Evolutionary conservation across 2,888 invertebrate genomes (phyloP).

Genomic region (Alloscopus bannaensis): DNA sequence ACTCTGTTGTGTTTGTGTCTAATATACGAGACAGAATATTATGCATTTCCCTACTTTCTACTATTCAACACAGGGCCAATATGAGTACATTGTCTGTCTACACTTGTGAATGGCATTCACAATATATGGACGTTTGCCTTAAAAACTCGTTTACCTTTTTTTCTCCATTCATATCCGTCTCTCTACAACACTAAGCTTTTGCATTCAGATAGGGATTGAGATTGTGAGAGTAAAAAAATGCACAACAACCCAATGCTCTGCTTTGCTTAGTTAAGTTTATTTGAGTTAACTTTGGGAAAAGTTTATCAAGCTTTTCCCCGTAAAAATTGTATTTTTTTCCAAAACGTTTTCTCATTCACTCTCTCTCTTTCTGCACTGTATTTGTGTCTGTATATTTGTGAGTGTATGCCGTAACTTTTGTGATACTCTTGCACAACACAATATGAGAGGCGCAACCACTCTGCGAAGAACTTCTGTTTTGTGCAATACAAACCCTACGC

Average conservation of each 20-base stretch:
- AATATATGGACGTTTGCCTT: no score
- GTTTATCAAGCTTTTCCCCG: conserved; percentile 53
- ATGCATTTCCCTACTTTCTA: no score
- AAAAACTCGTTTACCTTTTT: no score
- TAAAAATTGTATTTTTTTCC: conserved; percentile 14
- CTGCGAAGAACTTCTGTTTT: no score
- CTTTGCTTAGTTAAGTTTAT: conserved; percentile 26
- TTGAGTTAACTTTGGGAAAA: conserved; percentile 48
- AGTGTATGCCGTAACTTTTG: no score
- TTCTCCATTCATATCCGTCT: no score
- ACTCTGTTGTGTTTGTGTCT: not conserved
- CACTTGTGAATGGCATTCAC: conserved; percentile 46
- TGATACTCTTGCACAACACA: no score
- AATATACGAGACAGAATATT: conserved; percentile 24
- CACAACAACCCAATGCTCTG: not conserved
- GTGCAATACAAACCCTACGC: no score
- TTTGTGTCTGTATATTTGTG: conserved; percentile 14
- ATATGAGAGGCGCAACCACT: no score
- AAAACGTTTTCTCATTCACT: not conserved
- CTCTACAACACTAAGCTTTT: not conserved
- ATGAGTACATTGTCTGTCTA: conserved; percentile 39
- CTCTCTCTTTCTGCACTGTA: conserved; percentile 15
- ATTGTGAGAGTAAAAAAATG: not conserved
- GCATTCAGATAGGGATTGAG: conserved; percentile 7
- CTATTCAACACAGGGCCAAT: conserved; percentile 4